phyloP scores from a whole-genome alignment of 2,797 vertebrate genomes.

The Chrosomus eos region DNA sequence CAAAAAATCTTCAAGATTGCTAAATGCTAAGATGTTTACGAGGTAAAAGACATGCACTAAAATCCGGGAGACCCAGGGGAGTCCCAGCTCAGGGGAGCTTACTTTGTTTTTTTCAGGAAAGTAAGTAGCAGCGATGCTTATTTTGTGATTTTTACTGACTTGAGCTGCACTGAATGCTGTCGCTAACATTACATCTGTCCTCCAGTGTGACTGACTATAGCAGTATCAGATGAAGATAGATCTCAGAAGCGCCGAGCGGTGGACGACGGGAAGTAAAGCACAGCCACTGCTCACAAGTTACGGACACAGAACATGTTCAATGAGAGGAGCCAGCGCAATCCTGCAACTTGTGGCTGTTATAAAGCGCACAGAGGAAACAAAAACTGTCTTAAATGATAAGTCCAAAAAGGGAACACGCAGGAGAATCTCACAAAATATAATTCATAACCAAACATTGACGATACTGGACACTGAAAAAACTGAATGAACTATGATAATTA shows the following conservation, averaged over 20 bases:
- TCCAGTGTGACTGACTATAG: neutral
- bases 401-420: neutral
- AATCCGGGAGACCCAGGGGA: neutral
- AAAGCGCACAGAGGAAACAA: neutral
- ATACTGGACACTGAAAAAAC: neutral
- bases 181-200: neutral
- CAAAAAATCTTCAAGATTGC: neutral
- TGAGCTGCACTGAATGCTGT: neutral
- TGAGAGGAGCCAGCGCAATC: neutral
- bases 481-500: neutral
- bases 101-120: neutral
- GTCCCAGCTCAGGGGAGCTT: neutral
- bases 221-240: neutral
- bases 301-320: neutral
- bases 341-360: neutral
- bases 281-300: neutral
- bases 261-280: neutral
- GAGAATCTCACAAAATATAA: neutral
- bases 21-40: neutral
- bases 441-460: neutral
- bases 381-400: no score
- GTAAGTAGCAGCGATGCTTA: neutral
- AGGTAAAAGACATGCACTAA: neutral
- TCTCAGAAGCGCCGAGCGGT: no score
- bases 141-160: neutral